A percentile compares a stretch with the other conserved stretches of the same genome.
Evolutionary conservation across 2,113 vertebrate species (phyloP).

Genomic region (Struthidea cinerea): DNA sequence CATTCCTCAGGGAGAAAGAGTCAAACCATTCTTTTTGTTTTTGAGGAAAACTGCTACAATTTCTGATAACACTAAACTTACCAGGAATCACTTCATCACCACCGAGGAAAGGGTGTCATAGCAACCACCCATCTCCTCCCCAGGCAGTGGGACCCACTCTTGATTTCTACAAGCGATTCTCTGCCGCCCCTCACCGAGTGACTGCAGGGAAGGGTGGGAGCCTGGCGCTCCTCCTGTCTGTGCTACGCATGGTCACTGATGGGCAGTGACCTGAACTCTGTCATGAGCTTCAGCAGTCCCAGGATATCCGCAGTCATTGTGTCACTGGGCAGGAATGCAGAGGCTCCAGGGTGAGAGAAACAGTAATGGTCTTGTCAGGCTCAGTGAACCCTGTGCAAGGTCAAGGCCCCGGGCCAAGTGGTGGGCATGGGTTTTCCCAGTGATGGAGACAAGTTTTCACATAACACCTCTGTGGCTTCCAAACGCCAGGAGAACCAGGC

Average conservation of each 20-base stretch:
- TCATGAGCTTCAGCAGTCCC: background rate
- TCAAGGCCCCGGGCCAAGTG: background rate
- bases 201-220: fast-evolving
- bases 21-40: background rate
- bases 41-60: background rate
- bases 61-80: background rate
- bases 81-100: background rate
- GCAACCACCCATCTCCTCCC: background rate
- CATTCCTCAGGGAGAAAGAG: background rate
- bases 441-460: background rate
- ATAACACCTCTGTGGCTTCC: background rate
- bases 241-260: background rate
- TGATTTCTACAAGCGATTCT: background rate
- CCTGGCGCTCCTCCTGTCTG: background rate
- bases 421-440: background rate
- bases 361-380: background rate
- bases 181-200: fast-evolving
- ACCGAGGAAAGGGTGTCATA: background rate
- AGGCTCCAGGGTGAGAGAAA: background rate
- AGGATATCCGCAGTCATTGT: fast-evolving
- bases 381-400: background rate
- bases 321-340: background rate
- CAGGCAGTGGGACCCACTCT: background rate
- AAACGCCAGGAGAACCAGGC: background rate
- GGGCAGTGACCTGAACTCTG: background rate